phyloP scores from a whole-genome alignment of 2,797 vertebrate genomes.

The Cryptoprocta ferox region DNA sequence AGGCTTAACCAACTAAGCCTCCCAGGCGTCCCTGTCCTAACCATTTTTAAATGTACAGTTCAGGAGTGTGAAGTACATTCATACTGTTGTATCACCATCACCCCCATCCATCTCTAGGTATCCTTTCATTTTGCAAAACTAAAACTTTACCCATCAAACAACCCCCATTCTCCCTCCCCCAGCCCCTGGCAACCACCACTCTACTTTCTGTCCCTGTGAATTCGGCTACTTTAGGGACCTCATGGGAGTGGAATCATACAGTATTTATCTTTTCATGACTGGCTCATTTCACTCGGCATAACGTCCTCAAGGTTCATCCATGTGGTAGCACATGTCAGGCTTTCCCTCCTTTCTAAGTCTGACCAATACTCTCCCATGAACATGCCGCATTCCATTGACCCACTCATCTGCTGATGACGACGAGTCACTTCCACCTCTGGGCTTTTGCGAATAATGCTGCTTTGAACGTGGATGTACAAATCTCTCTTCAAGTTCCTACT shows the following conservation, averaged over 20 bases:
- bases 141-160: background rate
- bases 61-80: background rate
- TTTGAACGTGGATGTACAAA: background rate
- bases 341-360: background rate
- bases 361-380: background rate
- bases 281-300: background rate
- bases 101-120: background rate
- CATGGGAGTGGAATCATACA: background rate
- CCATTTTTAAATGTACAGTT: background rate
- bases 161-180: background rate
- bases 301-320: background rate
- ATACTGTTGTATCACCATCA: accelerated
- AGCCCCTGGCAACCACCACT: background rate
- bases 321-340: background rate
- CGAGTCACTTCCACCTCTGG: background rate
- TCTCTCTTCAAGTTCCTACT: background rate
- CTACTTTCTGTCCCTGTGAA: background rate
- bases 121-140: background rate
- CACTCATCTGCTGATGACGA: background rate
- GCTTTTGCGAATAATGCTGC: background rate
- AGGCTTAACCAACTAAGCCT: too few species aligned
- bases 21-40: background rate
- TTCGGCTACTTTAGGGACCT: background rate
- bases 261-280: background rate
- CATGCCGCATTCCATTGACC: background rate